Percentiles rank a stretch among this genome's conserved stretches.
Evolutionary conservation across 2,888 invertebrate species (phyloP).

Genomic region (Stratiomys singularior): DNA sequence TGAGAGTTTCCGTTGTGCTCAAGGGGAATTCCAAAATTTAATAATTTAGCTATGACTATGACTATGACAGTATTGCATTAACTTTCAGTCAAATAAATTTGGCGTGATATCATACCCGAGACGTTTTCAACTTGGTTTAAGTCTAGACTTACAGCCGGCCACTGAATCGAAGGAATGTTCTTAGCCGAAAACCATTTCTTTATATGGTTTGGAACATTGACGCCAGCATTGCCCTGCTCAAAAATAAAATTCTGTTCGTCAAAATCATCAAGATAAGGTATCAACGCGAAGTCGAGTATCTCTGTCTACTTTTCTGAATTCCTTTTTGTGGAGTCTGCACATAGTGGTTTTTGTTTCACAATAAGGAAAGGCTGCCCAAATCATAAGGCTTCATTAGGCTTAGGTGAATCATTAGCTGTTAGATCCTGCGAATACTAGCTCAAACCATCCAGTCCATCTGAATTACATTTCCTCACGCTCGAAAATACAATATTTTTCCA

Average conservation of each 20-base stretch:
- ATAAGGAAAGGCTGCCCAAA: neutral
- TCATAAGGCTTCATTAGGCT: neutral
- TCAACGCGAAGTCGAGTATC: too few species aligned
- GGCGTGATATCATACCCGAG: neutral
- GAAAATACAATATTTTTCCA: too few species aligned
- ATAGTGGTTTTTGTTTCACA: neutral
- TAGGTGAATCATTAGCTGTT: neutral
- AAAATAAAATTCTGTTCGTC: neutral
- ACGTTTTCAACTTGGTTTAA: neutral
- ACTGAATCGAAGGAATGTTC: neutral
- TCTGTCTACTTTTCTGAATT: neutral
- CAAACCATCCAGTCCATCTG: neutral
- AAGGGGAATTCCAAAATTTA: too few species aligned
- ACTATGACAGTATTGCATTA: neutral
- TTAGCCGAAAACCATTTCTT: neutral
- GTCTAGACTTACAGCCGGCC: neutral
- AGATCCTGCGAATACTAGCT: neutral
- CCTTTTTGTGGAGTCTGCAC: neutral
- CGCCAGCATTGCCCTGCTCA: neutral
- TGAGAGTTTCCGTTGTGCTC: too few species aligned
- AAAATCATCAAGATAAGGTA: too few species aligned
- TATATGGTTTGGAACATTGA: neutral
- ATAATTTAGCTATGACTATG: too few species aligned
- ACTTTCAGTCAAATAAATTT: neutral
- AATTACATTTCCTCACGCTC: constrained; percentile 4